Percentiles rank a stretch among this genome's conserved stretches.
Conservation (phyloP, 2,888 invertebrate genomes). For the Capitulum mitella region DNA sequence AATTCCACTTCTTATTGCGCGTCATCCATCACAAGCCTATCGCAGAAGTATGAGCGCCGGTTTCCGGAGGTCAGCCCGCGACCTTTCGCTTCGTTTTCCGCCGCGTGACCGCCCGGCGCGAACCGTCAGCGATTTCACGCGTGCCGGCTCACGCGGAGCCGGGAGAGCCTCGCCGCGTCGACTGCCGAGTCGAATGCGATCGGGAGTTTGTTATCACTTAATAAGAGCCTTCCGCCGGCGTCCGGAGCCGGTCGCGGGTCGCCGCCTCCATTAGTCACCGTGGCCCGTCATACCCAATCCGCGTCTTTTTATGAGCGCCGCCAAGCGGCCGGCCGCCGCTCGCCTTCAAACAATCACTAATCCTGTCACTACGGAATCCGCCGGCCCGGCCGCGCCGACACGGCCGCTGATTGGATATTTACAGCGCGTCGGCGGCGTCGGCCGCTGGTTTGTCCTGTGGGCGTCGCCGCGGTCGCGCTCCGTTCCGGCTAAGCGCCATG, state of each 20-base stretch:
- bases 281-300: neutral
- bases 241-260: neutral
- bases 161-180: no score
- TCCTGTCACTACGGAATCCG: neutral
- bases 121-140: no score
- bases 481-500: neutral
- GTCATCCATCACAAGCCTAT: no score
- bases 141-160: no score
- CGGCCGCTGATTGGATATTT: slow-evolving; percentile 12
- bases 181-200: no score
- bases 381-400: neutral
- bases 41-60: no score
- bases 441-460: neutral
- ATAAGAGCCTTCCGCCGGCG: neutral
- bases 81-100: no score
- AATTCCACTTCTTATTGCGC: no score
- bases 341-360: neutral
- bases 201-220: neutral
- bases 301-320: neutral
- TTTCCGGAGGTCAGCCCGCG: no score
- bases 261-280: neutral
- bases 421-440: neutral
- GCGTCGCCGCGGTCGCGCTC: neutral
- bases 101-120: no score
- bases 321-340: neutral